These are phyloP conservation scores for Drosophila subsilvestris DNA, from an alignment of 2,888 invertebrate genomes.

Conservation along the genomic window DNA sequence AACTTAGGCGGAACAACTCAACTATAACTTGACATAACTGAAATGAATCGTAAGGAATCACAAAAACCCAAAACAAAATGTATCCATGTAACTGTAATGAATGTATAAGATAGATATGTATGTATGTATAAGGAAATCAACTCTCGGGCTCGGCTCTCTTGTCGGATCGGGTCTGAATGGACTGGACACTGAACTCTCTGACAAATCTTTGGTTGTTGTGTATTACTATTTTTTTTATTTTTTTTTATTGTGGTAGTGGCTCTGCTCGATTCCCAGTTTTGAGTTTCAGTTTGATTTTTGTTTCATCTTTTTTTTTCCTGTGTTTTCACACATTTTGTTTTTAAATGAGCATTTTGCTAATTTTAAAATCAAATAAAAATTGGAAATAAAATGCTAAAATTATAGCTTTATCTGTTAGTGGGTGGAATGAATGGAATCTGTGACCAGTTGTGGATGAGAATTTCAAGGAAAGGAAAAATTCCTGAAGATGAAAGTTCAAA, in stretches of 20 bases:
- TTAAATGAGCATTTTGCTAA: constrained; percentile 67
- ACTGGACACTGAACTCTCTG: constrained; percentile 48
- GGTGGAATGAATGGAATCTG: constrained; percentile 25
- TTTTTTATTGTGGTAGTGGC: constrained; percentile 57
- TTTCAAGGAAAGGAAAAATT: neutral
- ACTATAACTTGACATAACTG: constrained; percentile 71
- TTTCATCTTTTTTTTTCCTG: constrained; percentile 21
- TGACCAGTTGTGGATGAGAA: constrained; percentile 28
- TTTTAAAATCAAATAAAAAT: constrained; percentile 42
- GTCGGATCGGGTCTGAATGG: constrained; percentile 51
- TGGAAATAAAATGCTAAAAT: constrained; percentile 33
- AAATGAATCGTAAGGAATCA: constrained; percentile 57
- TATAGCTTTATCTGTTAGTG: constrained; percentile 9
- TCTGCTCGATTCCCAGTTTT: constrained; percentile 67
- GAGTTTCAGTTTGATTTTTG: constrained; percentile 46
- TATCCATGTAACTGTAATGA: constrained; percentile 56
- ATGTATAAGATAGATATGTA: constrained; percentile 13
- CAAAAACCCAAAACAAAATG: constrained; percentile 59
- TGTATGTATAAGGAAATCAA: constrained; percentile 24
- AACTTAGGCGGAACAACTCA: constrained; percentile 74
- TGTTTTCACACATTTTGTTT: constrained; percentile 7
- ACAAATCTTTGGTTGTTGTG: constrained; percentile 84
- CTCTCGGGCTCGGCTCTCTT: constrained; percentile 24
- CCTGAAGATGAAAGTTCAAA: neutral
- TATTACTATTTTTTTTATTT: constrained; percentile 29